Evolutionary conservation across 37 sponge, comb jelly and placozoan species (phyloP), one percentile per base, ranked within the genome.

Genomic region (Chondrosia reniformis): DNA sequence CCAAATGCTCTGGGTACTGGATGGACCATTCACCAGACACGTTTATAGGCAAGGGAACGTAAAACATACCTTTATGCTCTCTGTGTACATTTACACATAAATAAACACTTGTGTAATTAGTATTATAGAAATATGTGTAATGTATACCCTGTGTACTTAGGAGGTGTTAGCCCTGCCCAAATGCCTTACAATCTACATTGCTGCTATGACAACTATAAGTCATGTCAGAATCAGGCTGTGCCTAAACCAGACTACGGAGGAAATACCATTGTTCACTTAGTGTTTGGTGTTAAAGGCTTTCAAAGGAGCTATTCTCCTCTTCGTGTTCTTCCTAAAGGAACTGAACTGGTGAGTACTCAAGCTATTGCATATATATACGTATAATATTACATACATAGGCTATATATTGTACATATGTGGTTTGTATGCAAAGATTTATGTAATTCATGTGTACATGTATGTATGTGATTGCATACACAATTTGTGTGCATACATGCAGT

Each of bases 231-330:
- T n/a, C n/a, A n/a, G 4, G 61, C 61, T 59, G 61, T 30, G 30
- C 8, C n/a, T 7, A 6, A 30, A 19, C 61, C 78, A 8, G 71
- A 81, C 13, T 67, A 34, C 30, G 74, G 72, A 34, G 79, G 79
- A 56, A 87, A 80, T 42, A 79, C 74, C 30, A 42, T 76, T 9
- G 82, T 91, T n/a, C 74, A 79, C 46, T 79, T 87, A 3, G 92
- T 91, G 28, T 88, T 91, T 83, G 92, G 92, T 19, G 57, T 91
- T 4, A 28, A 69, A 3, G 72, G 57, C 12, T 43, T 90, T 1
- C 17, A 79, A 30, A 79, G 85, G 52, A 73, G 55, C 0, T 82
- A 74, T 56, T 67, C 76, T 3, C 25, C 83, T 15, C 45, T 79
- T 0, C 83, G 82, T 21, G 83, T 87, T 1, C 54, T 82, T 0